Percentiles rank a stretch among this genome's conserved stretches.
Conservation (phyloP, 2,888 invertebrate species). For the Ichneumoninae sp. region DNA sequence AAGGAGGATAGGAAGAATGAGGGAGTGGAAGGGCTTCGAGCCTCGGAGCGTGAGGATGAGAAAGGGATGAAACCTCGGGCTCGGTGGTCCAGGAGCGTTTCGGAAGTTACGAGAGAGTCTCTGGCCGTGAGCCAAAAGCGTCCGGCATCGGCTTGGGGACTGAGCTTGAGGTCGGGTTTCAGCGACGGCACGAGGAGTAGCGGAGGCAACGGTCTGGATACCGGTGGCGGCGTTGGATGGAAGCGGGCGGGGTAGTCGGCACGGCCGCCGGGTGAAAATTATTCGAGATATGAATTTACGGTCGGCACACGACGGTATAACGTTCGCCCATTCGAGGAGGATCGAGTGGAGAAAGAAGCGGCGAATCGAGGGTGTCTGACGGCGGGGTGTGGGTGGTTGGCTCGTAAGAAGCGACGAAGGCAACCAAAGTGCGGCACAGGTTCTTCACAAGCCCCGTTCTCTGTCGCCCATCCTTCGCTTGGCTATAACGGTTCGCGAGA, state of each 20-base stretch:
- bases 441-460: constrained; percentile 23
- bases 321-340: constrained; percentile 62
- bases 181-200: constrained; percentile 20
- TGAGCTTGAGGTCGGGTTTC: constrained; percentile 40
- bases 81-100: constrained; percentile 66
- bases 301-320: constrained; percentile 71
- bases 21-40: constrained; percentile 38
- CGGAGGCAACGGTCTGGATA: constrained; percentile 44
- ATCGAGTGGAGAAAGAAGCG: constrained; percentile 56
- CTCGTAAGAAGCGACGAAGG: constrained; percentile 28
- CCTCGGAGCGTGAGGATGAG: constrained; percentile 40
- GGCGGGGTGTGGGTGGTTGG: not conserved
- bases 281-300: constrained; percentile 83
- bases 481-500: constrained; percentile 62
- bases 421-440: constrained; percentile 41
- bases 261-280: constrained; percentile 79
- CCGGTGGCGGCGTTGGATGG: constrained; percentile 69
- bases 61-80: constrained; percentile 64
- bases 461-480: not conserved
- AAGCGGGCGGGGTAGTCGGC: constrained; percentile 68
- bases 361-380: constrained; percentile 45
- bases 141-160: constrained; percentile 59
- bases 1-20: constrained; percentile 60
- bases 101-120: constrained; percentile 64
- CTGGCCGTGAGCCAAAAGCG: constrained; percentile 71